phyloP scores from a whole-genome alignment of 2,113 vertebrate species.

The Glaucidium brasilianum region DNA sequence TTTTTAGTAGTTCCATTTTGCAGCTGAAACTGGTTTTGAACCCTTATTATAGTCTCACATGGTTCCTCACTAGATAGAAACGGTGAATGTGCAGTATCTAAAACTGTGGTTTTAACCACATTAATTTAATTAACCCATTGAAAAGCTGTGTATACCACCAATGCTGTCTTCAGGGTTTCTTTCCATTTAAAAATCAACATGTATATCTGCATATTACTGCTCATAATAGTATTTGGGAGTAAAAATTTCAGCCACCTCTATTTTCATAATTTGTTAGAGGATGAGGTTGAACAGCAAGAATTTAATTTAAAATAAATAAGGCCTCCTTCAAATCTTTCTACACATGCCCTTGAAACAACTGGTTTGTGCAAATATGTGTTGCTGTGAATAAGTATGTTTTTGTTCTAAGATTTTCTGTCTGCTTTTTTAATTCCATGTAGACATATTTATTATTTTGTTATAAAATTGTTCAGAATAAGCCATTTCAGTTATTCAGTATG shows the following conservation, averaged over 20 bases:
- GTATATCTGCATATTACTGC: background rate
- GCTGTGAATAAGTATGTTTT: background rate
- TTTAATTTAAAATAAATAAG: background rate
- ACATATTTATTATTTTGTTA: background rate
- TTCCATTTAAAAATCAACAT: background rate
- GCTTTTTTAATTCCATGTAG: background rate
- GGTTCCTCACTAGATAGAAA: background rate
- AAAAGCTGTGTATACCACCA: accelerated
- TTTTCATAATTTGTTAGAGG: background rate
- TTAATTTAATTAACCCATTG: background rate
- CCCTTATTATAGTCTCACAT: background rate
- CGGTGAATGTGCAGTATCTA: background rate
- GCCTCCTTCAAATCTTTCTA: background rate
- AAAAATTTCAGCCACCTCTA: background rate
- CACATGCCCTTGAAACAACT: background rate
- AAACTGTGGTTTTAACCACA: background rate
- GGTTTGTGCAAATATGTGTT: background rate
- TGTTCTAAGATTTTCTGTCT: background rate
- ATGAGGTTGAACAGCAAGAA: background rate
- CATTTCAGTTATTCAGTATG: background rate
- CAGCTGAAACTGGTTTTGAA: background rate
- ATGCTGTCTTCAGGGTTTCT: background rate
- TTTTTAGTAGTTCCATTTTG: background rate
- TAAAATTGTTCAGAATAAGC: background rate
- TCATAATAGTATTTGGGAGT: background rate